phyloP scores from a whole-genome alignment of 2,797 vertebrate genomes.

The Pelodytes ibericus region DNA sequence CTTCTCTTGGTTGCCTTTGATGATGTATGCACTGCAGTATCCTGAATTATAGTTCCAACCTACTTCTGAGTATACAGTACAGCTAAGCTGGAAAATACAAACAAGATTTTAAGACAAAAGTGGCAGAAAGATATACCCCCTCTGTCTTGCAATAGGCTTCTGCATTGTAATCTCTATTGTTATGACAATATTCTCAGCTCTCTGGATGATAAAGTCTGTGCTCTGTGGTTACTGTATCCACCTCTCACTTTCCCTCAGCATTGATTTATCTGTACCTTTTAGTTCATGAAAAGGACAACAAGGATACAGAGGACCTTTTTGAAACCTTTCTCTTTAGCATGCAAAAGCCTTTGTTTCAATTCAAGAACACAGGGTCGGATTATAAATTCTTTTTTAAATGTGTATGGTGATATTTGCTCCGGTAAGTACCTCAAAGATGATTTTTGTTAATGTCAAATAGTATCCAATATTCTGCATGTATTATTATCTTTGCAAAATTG shows the following conservation, averaged over 20 bases:
- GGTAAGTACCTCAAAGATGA: conserved; percentile 96
- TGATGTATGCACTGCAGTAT: conserved; percentile 2
- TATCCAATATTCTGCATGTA: too few species aligned
- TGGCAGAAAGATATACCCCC: conserved; percentile 57
- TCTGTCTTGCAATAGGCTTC: conserved; percentile 58
- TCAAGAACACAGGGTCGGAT: conserved; percentile 78
- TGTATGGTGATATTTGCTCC: conserved; percentile 99
- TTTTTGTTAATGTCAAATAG: too few species aligned
- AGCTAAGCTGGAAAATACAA: conserved; percentile 29
- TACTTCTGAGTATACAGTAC: conserved; percentile 14
- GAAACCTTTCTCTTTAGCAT: conserved; percentile 79
- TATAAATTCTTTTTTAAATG: conserved; percentile 93
- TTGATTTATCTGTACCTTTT: conserved; percentile 76
- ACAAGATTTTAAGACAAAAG: conserved; percentile 52
- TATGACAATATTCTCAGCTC: conserved; percentile 70
- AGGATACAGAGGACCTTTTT: conserved; percentile 71
- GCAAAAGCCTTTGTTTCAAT: conserved; percentile 77
- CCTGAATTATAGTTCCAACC: conserved; percentile 29
- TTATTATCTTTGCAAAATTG: neutral
- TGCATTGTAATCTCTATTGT: conserved; percentile 69
- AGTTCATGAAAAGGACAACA: conserved; percentile 71
- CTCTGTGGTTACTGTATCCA: conserved; percentile 74
- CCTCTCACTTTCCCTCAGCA: conserved; percentile 76
- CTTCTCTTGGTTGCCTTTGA: neutral
- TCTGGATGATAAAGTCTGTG: conserved; percentile 73